Percentiles rank a stretch among this genome's conserved stretches.
phyloP scores from a whole-genome alignment of 2,888 invertebrate species.

The Aricia artaxerxes region DNA sequence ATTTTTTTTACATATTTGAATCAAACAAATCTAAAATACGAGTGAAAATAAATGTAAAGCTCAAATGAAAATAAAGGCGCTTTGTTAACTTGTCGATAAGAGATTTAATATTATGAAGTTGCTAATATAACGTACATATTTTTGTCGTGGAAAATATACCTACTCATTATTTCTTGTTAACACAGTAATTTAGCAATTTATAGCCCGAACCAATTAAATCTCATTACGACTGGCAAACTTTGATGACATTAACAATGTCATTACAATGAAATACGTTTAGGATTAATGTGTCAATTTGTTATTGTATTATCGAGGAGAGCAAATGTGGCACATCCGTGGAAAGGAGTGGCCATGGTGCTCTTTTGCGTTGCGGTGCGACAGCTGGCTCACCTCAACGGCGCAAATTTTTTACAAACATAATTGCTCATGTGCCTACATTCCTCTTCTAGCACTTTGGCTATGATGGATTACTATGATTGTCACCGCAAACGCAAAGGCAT shows the following conservation, averaged over 20 bases:
- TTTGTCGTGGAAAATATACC: not conserved
- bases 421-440: no score
- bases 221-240: not conserved
- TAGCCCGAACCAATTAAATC: not conserved
- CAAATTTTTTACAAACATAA: no score
- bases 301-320: not conserved
- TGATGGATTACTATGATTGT: no score
- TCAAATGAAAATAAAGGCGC: no score
- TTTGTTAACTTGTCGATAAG: no score
- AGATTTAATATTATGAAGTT: no score
- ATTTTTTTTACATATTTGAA: no score
- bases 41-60: no score
- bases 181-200: not conserved
- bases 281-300: not conserved
- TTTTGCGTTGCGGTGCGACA: not conserved
- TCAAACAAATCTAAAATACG: no score
- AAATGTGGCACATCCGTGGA: not conserved
- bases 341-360: not conserved
- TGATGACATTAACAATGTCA: not conserved
- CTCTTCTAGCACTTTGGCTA: no score
- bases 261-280: conserved; percentile 3
- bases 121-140: no score
- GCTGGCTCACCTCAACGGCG: not conserved
- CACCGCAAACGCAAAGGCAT: no score
- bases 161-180: not conserved